A percentile compares a stretch with the other conserved stretches of the same genome.
Evolutionary conservation across 2,113 vertebrate genomes (phyloP).

Genomic region (Chiloscyllium plagiosum): DNA sequence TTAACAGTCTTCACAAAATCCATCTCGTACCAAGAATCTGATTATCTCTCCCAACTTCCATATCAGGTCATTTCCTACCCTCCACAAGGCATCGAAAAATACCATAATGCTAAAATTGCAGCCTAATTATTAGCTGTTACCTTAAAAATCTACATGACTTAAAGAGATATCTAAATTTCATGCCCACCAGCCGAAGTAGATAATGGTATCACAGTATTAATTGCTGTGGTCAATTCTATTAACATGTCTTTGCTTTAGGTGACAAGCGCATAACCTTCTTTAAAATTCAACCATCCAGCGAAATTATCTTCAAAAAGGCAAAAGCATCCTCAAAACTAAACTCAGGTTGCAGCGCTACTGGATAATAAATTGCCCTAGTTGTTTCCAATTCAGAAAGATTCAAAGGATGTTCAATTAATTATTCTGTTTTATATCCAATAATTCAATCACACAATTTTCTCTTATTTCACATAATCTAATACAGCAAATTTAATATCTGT

Average conservation of each 20-base stretch:
- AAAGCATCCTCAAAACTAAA: not conserved
- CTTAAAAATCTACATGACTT: not conserved
- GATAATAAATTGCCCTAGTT: not conserved
- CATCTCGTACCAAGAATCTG: not conserved
- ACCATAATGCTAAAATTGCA: not conserved
- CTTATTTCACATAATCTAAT: not conserved
- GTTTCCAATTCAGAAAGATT: not conserved
- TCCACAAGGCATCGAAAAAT: not conserved
- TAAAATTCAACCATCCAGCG: not conserved
- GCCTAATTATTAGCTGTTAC: not conserved
- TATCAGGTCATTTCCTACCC: not conserved
- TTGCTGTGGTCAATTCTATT: not conserved
- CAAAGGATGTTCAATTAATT: not conserved
- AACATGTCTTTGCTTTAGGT: not conserved
- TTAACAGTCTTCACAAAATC: not conserved
- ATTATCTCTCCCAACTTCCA: too few species aligned
- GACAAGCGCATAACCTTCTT: not conserved
- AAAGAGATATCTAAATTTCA: not conserved
- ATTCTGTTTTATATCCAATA: not conserved
- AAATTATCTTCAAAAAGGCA: not conserved
- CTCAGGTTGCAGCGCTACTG: not conserved
- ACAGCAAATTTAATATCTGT: too few species aligned
- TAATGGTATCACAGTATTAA: not conserved
- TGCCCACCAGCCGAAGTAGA: not conserved
- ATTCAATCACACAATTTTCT: not conserved